phyloP scores from a whole-genome alignment of 2,113 vertebrate genomes.

The Oriolus oriolus region DNA sequence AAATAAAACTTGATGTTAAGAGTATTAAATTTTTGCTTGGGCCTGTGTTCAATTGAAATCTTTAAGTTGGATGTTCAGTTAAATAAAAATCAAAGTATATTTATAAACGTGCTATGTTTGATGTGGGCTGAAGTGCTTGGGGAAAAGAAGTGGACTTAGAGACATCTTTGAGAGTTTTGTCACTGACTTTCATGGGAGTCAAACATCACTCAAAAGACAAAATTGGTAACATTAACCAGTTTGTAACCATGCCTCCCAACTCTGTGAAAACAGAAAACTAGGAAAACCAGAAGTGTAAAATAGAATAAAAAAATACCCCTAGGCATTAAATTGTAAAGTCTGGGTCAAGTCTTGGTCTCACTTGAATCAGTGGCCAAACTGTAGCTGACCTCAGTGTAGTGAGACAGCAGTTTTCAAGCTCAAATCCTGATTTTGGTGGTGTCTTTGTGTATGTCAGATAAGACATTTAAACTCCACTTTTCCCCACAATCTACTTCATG shows the following conservation, averaged over 20 bases:
- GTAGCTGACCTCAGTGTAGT: background rate
- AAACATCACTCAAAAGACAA: background rate
- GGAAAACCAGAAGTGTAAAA: background rate
- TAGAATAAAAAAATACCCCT: background rate
- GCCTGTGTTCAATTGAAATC: background rate
- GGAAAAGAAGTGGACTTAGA: background rate
- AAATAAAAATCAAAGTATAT: background rate
- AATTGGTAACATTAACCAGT: background rate
- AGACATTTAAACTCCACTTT: background rate
- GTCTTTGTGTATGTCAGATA: background rate
- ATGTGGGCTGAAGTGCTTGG: background rate
- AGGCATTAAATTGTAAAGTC: background rate
- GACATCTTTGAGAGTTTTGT: background rate
- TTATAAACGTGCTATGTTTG: background rate
- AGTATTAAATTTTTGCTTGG: background rate
- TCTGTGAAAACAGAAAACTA: background rate
- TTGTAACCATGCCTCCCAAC: background rate
- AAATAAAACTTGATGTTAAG: background rate
- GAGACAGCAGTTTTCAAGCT: background rate
- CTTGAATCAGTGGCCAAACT: background rate
- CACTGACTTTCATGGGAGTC: background rate
- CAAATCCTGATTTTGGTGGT: background rate
- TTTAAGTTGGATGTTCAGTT: background rate
- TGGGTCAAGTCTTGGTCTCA: background rate
- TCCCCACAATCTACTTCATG: background rate